Percentiles rank a stretch among this genome's conserved stretches.
phyloP scores from a whole-genome alignment of 1,140 invertebrate genomes.

The Lerema accius region DNA sequence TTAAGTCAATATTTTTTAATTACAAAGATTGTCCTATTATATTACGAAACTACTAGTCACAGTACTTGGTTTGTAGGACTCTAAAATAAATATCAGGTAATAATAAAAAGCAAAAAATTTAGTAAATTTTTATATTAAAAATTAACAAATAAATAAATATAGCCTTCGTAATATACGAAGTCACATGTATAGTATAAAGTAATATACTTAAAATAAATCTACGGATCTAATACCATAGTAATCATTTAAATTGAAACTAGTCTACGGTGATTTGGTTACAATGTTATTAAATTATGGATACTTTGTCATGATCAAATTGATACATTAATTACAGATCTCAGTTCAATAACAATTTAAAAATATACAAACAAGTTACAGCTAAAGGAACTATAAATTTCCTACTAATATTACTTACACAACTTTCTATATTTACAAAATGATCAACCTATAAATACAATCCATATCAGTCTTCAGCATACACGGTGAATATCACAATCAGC shows the following conservation, averaged over 20 bases:
- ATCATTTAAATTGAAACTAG: constrained; percentile 15
- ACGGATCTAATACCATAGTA: constrained; percentile 39
- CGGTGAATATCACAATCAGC: constrained; percentile 42
- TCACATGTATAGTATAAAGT: constrained; percentile 42
- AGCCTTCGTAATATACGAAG: constrained; percentile 74
- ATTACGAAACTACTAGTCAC: too few relatives aligned
- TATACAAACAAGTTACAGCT: constrained; percentile 40
- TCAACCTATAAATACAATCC: constrained; percentile 69
- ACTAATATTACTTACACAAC: constrained; percentile 44
- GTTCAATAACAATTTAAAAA: constrained; percentile 16
- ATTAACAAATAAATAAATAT: constrained; percentile 70
- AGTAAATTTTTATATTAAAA: constrained; percentile 53
- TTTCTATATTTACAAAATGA: constrained; percentile 64
- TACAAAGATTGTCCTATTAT: too few relatives aligned
- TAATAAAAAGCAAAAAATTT: neutral
- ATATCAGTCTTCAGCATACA: constrained; percentile 75
- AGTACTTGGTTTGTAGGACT: too few relatives aligned
- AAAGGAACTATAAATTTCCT: constrained; percentile 73
- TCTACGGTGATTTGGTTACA: constrained; percentile 57
- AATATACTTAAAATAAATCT: constrained; percentile 36
- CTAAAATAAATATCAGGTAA: neutral
- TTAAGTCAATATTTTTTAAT: too few relatives aligned
- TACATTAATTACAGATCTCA: constrained; percentile 30
- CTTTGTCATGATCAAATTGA: constrained; percentile 51
- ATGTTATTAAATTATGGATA: constrained; percentile 42